Percentiles rank a stretch among this genome's conserved stretches.
phyloP scores from a whole-genome alignment of 2,888 invertebrate species.

The Himalopsyche anomala region DNA sequence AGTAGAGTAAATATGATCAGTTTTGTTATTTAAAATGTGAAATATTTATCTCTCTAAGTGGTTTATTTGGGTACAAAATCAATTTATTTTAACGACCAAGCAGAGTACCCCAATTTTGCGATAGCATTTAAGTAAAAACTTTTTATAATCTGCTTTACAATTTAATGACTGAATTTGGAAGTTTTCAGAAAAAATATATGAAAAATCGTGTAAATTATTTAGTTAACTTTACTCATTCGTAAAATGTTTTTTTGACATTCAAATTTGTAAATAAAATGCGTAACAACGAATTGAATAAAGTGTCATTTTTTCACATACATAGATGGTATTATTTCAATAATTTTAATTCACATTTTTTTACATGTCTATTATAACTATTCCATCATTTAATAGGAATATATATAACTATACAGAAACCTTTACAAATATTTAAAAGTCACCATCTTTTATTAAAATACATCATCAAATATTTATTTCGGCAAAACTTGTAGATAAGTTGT shows the following conservation, averaged over 20 bases:
- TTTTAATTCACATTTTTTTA: too few relatives aligned
- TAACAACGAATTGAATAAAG: too few relatives aligned
- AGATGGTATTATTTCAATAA: too few relatives aligned
- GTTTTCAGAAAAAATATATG: background rate
- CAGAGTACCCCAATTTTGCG: background rate
- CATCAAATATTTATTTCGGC: too few relatives aligned
- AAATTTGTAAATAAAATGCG: too few relatives aligned
- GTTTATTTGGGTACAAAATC: background rate
- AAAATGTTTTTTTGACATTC: background rate
- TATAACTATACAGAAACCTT: too few relatives aligned
- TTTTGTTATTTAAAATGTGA: background rate
- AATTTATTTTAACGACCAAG: background rate
- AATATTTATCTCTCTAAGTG: background rate
- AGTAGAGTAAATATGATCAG: background rate
- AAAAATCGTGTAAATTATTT: background rate
- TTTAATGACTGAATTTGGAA: constrained; percentile 17
- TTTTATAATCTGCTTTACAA: background rate
- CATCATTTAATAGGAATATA: too few relatives aligned
- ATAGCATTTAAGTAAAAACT: background rate
- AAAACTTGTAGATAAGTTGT: too few relatives aligned
- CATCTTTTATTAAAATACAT: too few relatives aligned
- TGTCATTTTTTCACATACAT: too few relatives aligned
- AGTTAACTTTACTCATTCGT: background rate
- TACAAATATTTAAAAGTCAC: too few relatives aligned
- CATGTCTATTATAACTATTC: too few relatives aligned